Evolutionary conservation across 2,113 vertebrate genomes (phyloP), one percentile per base, ranked within the genome.

Genomic region (Serranochromis macrocephalus): DNA sequence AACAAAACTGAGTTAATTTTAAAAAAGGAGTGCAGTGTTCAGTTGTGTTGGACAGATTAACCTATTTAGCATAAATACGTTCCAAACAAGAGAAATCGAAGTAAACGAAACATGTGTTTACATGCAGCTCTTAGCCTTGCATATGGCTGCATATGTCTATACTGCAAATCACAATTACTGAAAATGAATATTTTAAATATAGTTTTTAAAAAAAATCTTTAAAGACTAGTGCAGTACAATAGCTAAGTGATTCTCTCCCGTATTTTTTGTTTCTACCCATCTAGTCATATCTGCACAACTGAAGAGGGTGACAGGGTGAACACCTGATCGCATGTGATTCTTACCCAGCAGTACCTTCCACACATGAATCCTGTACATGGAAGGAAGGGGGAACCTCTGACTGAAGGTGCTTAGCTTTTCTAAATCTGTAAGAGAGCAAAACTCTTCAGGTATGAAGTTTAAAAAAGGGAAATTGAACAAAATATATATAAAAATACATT

Each of bases 361-460:
- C 17, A 99, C 98, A 85, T 99, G 95, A 4, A 97, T 97, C 57
- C 99, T 97, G 86, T 99, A 99, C 98, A 99, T 98, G 42, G 99
- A 99, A 0, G 99, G 99, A 33, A 99, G 97, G 66, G 99, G 98
- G 88, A 99, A 99, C 85, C 99, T 97, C 91, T 99, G 99, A 95
- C 98, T 98, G 90, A 99, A 99, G 2, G 98, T 99, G 89, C 98
- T 98, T 92, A 99, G 96, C 93, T 99, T 99, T 92, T 99, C 99
- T 36, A 98, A 93, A 96, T 99, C 99, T 99, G 93, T 63, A 85
- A 79, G n/a, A 79, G 78, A 93, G 63, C 3, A 47, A 80, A 84
- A 81, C 4, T 16, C 11, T 2, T 49, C 17, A 33, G 8, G 31
- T 51, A 80, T 24, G 54, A 31, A 9, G 36, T n/a, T 6, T 17